Evolutionary conservation across 2,113 vertebrate species (phyloP), one percentile per base, ranked within the genome.

Genomic region (Caretta caretta): DNA sequence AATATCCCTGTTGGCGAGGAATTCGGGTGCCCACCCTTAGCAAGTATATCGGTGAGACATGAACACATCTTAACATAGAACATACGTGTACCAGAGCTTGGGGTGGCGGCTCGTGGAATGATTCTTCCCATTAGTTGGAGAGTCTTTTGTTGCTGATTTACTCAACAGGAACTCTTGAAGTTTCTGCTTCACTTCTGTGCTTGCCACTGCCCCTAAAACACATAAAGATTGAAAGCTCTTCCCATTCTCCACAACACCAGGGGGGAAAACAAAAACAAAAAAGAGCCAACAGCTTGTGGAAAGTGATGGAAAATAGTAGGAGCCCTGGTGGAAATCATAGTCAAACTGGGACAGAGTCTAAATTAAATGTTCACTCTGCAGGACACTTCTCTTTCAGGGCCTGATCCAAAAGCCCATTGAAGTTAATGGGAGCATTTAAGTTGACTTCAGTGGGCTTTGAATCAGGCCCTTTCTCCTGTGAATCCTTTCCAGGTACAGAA

Each of bases 141-240:
- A 98, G 96, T 99, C 99, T 98, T 99, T 99, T 65, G 98, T 98
- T 91, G 99, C 99, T 0, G 99, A 99, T 98, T 99, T 99, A 97
- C 98, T 99, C 97, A 99, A 97, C 93, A 99, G 98, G 99, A 99
- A 99, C 99, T 99, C 99, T 95, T 99, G 99, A 98, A 99, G 99
- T 98, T 99, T 99, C 98, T 99, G 99, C 96, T 99, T 99, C 87
- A 99, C 99, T 94, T 99, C 99, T 62, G 99, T 99, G 97, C 99
- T 99, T 94, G 99, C 99, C 94, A 99, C 99, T 72, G 99, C 99
- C 98, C 99, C 99, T 99, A 98, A 98, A 98, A 99, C 48, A 97
- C 25, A 97, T 5, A 96, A 13, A 83, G 48, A 93, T 76, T 83
- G 24, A 92, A 75, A 96, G 88, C 22, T 13, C 4, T 85, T 69